Evolutionary conservation across 2,113 vertebrate species (phyloP).

Genomic region (Heterotilapia buettikoferi): DNA sequence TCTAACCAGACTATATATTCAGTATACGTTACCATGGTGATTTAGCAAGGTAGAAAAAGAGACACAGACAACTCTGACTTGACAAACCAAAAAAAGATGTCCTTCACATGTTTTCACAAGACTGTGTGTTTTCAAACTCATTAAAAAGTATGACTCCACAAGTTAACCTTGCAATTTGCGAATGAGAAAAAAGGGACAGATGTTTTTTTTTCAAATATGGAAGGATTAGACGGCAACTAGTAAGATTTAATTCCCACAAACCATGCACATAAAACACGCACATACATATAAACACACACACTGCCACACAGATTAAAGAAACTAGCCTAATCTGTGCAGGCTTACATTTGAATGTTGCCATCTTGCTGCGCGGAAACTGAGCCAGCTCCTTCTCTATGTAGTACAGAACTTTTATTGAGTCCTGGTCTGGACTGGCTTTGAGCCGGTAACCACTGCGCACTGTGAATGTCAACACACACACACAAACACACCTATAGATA

Average conservation of each 20-base stretch:
- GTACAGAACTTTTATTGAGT: slow-evolving; percentile 91
- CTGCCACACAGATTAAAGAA: slow-evolving; percentile 11
- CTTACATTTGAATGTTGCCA: slow-evolving; percentile 88
- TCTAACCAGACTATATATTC: background rate
- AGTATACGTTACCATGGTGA: background rate
- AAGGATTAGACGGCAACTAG: background rate
- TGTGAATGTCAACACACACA: slow-evolving; percentile 51
- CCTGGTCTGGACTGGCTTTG: slow-evolving; percentile 84
- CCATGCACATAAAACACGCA: background rate
- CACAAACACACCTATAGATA: background rate
- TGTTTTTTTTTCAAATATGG: background rate
- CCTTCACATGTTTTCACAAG: background rate
- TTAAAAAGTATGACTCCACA: background rate
- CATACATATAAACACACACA: background rate
- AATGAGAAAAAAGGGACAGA: background rate
- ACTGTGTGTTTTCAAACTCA: background rate
- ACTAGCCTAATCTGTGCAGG: slow-evolving; percentile 19
- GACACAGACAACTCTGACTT: background rate
- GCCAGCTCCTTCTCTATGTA: slow-evolving; percentile 90
- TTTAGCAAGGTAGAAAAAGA: background rate
- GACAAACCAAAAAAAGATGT: background rate
- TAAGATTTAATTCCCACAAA: background rate
- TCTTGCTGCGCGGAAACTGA: slow-evolving; percentile 81
- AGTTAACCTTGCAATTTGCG: background rate
- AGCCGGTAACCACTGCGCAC: slow-evolving; percentile 88